A percentile compares a stretch with the other conserved stretches of the same genome.
Evolutionary conservation across 2,888 invertebrate genomes (phyloP).

Genomic region (Lithodes maja): DNA sequence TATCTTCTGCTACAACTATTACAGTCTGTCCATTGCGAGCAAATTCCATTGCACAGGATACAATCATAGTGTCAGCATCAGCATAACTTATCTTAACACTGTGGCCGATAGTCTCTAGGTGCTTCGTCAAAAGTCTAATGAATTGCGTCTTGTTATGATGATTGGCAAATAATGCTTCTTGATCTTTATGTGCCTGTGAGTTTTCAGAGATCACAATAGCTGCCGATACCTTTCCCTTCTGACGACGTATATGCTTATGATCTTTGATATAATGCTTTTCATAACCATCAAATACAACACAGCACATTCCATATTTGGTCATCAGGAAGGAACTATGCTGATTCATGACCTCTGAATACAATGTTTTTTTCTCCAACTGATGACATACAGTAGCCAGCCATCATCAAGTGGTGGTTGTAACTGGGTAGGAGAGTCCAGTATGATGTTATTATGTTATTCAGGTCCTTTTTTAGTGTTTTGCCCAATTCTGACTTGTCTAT

Average conservation of each 20-base stretch:
- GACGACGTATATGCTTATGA: background rate
- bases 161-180: background rate
- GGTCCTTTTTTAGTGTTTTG: background rate
- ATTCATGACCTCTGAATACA: background rate
- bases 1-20: no score
- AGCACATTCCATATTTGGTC: background rate
- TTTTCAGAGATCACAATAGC: background rate
- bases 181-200: background rate
- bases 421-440: background rate
- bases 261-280: background rate
- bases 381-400: background rate
- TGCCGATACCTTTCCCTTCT: background rate
- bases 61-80: background rate
- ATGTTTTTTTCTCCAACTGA: background rate
- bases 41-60: background rate
- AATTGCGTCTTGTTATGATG: constrained; percentile 11
- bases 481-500: background rate
- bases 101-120: background rate
- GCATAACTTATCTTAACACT: background rate
- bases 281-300: constrained; percentile 8
- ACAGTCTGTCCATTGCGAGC: background rate
- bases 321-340: background rate
- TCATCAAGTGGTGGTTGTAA: background rate
- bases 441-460: background rate
- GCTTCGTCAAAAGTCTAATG: background rate